Evolutionary conservation across 2,888 invertebrate genomes (phyloP).

Genomic region (Cloeon dipterum): DNA sequence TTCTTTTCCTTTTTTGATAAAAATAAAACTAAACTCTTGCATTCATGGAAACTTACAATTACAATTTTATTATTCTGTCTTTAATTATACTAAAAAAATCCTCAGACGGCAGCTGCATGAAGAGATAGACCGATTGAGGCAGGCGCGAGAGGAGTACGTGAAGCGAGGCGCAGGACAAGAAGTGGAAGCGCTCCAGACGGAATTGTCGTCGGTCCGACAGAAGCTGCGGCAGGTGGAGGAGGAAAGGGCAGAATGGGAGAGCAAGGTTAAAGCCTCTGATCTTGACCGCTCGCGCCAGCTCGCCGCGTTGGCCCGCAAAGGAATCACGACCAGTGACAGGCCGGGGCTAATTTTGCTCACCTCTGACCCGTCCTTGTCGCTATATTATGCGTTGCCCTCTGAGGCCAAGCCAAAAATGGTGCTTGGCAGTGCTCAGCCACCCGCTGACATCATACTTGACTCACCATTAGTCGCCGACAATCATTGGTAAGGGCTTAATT

Average conservation of each 20-base stretch:
- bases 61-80: too few species aligned
- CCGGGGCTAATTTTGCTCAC: neutral
- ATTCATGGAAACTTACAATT: too few species aligned
- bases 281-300: neutral
- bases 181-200: neutral
- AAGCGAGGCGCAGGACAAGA: conserved; percentile 12
- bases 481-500: conserved; percentile 37
- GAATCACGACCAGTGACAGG: neutral
- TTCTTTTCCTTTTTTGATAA: too few species aligned
- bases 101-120: conserved; percentile 26
- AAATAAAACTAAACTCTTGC: too few species aligned
- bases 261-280: neutral
- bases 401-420: neutral
- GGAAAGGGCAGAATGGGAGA: neutral
- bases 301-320: neutral
- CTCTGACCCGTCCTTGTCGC: neutral
- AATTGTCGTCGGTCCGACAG: neutral
- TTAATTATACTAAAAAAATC: too few species aligned
- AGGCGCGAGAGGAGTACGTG: conserved; percentile 31
- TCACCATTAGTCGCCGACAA: conserved; percentile 32
- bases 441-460: conserved; percentile 28
- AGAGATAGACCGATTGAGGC: conserved; percentile 40
- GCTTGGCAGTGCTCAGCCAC: neutral
- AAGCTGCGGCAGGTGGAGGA: neutral
- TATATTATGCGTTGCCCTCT: neutral